A percentile compares a stretch with the other conserved stretches of the same genome.
Conservation (phyloP, 2,113 vertebrate species). For the Odontesthes bonariensis region DNA sequence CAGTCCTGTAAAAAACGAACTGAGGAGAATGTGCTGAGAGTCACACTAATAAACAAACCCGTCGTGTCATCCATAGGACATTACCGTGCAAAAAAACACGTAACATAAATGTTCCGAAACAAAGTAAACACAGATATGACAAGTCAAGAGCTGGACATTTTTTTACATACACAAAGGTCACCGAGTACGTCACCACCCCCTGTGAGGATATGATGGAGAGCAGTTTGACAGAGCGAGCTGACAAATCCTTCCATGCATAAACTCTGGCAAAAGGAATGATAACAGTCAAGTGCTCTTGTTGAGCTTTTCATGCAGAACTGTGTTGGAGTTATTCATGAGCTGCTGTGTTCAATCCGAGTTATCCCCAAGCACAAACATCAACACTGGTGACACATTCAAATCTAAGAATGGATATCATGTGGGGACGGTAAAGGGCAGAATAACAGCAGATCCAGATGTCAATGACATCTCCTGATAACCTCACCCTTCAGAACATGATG, state of each 20-base stretch:
- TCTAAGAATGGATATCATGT: constrained; percentile 10
- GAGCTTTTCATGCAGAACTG: constrained; percentile 41
- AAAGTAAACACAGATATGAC: constrained; percentile 70
- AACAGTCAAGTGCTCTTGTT: constrained; percentile 62
- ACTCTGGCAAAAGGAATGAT: constrained; percentile 71
- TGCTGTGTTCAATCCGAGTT: constrained; percentile 27
- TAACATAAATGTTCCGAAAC: constrained; percentile 60
- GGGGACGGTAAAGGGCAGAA: constrained; percentile 38
- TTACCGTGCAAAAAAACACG: constrained; percentile 46
- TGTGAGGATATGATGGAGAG: constrained; percentile 51
- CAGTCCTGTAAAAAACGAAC: constrained; percentile 55
- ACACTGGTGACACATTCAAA: constrained; percentile 48
- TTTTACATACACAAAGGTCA: constrained; percentile 52
- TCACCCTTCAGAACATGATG: constrained; percentile 32
- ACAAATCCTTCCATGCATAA: constrained; percentile 63
- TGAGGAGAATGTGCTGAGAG: constrained; percentile 48
- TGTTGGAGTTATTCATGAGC: constrained; percentile 37
- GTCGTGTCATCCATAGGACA: constrained; percentile 35
- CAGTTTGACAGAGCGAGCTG: constrained; percentile 48
- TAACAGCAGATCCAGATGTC: constrained; percentile 39
- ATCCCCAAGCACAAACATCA: constrained; percentile 1
- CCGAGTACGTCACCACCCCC: constrained; percentile 36
- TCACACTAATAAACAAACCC: constrained; percentile 54
- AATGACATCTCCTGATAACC: constrained; percentile 51
- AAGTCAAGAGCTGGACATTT: constrained; percentile 58